These are phyloP conservation scores for Chaetogeoica ovagalla DNA, from an alignment of 2,888 invertebrate species.

Conservation along the genomic window DNA sequence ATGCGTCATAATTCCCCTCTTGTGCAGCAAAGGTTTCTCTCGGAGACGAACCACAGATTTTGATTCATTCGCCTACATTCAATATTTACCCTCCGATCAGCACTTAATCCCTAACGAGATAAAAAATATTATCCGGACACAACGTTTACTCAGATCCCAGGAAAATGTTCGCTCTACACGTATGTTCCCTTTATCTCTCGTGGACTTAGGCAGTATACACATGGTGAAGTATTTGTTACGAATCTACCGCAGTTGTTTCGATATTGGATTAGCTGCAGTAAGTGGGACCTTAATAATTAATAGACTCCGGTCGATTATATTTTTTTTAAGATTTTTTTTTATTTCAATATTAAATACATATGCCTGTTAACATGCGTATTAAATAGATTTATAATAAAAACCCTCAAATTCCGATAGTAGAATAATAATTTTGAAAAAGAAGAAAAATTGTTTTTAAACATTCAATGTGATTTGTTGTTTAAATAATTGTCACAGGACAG, in stretches of 20 bases:
- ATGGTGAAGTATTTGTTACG: not conserved
- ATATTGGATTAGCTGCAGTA: not conserved
- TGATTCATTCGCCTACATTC: constrained; percentile 30
- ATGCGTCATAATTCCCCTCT: constrained; percentile 41
- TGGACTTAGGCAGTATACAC: not conserved
- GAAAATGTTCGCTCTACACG: constrained; percentile 10
- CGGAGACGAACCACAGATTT: constrained; percentile 12
- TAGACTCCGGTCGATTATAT: not conserved
- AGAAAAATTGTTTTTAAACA: not conserved
- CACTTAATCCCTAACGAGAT: constrained; percentile 33
- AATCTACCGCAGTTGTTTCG: not conserved
- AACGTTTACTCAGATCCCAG: constrained; percentile 11
- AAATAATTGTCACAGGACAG: too few species aligned
- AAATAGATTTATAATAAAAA: too few species aligned
- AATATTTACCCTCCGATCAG: constrained; percentile 24
- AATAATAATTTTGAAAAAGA: too few species aligned
- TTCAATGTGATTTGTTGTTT: too few species aligned
- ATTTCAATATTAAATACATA: too few species aligned
- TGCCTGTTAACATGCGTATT: too few species aligned
- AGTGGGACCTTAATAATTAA: not conserved
- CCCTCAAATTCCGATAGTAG: too few species aligned
- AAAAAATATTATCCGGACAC: constrained; percentile 20
- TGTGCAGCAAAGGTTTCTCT: not conserved
- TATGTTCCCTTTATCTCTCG: not conserved
- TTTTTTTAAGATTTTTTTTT: not conserved